Evolutionary conservation across 2,113 vertebrate genomes (phyloP).

Genomic region (Antechinus flavipes): DNA sequence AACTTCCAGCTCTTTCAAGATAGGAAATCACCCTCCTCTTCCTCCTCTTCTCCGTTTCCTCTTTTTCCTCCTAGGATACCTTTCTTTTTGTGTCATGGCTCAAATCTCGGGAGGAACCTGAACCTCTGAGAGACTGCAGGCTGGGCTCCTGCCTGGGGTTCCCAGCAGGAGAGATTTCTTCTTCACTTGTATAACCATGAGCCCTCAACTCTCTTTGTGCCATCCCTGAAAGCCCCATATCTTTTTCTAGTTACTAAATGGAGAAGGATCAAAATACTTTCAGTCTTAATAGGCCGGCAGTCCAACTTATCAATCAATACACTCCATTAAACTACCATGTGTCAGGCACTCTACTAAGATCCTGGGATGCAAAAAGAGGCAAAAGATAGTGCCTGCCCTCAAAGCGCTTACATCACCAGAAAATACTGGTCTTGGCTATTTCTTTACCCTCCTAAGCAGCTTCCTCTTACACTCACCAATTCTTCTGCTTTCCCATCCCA

Average conservation of each 20-base stretch:
- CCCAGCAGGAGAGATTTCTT: not conserved
- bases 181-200: not conserved
- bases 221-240: not conserved
- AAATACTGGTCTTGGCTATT: not conserved
- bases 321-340: not conserved
- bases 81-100: not conserved
- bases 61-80: not conserved
- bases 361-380: not conserved
- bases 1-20: not conserved
- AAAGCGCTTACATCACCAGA: not conserved
- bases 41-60: not conserved
- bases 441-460: not conserved
- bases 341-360: no score
- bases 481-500: not conserved
- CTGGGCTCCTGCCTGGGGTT: not conserved
- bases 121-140: not conserved
- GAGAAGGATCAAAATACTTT: not conserved
- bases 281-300: not conserved
- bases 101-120: not conserved
- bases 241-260: not conserved
- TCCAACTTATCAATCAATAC: not conserved
- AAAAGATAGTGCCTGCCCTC: not conserved
- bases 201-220: no score
- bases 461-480: not conserved
- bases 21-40: not conserved